These are phyloP conservation scores for Drosophila pseudotakahashii DNA, from an alignment of 2,888 invertebrate species.

Conservation along the genomic window DNA sequence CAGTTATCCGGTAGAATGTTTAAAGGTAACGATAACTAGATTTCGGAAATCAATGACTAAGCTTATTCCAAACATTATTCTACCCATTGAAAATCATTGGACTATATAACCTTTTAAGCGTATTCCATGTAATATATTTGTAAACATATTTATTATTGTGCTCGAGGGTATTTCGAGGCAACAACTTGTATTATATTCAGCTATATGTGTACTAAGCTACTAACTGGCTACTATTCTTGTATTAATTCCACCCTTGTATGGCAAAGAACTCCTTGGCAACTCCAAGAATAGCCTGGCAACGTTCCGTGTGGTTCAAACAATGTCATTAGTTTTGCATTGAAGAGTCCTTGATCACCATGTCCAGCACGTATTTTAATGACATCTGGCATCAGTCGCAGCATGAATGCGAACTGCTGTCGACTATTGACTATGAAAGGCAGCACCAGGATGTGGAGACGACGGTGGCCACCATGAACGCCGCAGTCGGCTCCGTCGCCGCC, in stretches of 20 bases:
- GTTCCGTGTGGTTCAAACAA: neutral
- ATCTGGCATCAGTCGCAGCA: constrained; percentile 88
- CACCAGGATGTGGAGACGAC: constrained; percentile 85
- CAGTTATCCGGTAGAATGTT: neutral
- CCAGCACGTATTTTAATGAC: constrained; percentile 89
- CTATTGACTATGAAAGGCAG: constrained; percentile 87
- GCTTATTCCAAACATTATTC: constrained; percentile 13
- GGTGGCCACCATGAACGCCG: constrained; percentile 77
- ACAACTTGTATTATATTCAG: constrained; percentile 12
- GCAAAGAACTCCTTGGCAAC: constrained; percentile 12
- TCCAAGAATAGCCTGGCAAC: constrained; percentile 39
- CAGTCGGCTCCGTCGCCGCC: constrained; percentile 54
- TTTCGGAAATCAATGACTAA: neutral
- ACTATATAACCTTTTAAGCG: neutral
- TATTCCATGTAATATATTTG: constrained; percentile 29
- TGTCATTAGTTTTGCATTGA: neutral
- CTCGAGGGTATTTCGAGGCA: constrained; percentile 3
- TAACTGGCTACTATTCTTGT: neutral
- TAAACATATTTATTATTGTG: constrained; percentile 16
- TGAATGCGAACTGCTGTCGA: constrained; percentile 82
- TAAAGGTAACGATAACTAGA: neutral
- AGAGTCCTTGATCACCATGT: constrained; percentile 85
- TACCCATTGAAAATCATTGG: constrained; percentile 11
- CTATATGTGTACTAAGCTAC: neutral
- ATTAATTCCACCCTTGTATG: neutral